Evolutionary conservation across 2,888 invertebrate species (phyloP), one percentile per base, ranked within the genome.

Genomic region (Pristionchus fissidentatus): DNA sequence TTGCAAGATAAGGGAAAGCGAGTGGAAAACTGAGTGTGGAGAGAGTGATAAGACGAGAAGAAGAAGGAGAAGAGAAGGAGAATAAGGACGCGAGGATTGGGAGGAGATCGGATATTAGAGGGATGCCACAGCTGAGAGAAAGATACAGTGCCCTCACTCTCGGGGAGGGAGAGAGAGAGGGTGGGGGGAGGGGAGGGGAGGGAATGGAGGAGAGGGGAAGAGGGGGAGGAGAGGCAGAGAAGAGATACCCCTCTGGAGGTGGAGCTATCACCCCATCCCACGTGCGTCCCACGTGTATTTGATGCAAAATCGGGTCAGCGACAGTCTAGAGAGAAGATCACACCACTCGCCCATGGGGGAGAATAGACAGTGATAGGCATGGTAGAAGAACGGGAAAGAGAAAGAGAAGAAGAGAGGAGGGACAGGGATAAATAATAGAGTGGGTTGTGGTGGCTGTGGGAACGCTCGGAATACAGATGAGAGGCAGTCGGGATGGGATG

Each of bases 91-190:
- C 19, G 60, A 60, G 60, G 57, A 43, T 79, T 38, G 38, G 46
- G 41, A 35, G 57, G 78, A 22, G 49, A 79, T n/a, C 8, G 79
- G 57, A 43, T 38, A 55, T 55, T 32, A 29, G 75, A 46, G 35
- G 75, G 75, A 70, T 70, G 70, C 70, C 70, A 70, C 70, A 70
- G 70, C 70, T 70, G 70, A 41, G 41, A 70, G n/a, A n/a, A n/a
- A 38, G 66, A 70, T n/a, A 70, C 43, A 41, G 70, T 70, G 70
- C 70, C 38, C 70, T 43, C 70, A 62, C n/a, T n/a, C n/a, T n/a
- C n/a, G n/a, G 13, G 49, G 49, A 49, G 49, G 70, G 22, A 38
- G 41, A 32, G 41, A 41, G 70, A 26, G 49, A 49, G 70, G 43
- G 10, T 10, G n/a, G 4, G 49, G 49, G 19, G 41, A 19, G 49